These are phyloP conservation scores for Sycobia sp. DNA, from an alignment of 1,140 invertebrate genomes.

Conservation along the genomic window DNA sequence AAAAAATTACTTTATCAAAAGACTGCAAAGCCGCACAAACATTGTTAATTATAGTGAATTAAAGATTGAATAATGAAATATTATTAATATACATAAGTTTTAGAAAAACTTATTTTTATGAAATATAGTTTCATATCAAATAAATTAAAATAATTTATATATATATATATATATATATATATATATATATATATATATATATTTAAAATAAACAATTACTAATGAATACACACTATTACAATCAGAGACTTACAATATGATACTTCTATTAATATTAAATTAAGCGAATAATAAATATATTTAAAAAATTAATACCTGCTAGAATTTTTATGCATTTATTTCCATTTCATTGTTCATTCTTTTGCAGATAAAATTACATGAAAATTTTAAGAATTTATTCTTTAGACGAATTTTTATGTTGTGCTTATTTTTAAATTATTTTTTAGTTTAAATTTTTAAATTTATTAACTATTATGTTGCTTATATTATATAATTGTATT, in stretches of 20 bases:
- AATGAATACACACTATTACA: background rate
- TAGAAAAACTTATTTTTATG: too few species aligned
- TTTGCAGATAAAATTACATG: background rate
- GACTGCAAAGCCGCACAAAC: slow-evolving; percentile 22
- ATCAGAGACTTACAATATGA: slow-evolving; percentile 4
- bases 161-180: too few species aligned
- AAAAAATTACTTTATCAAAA: background rate
- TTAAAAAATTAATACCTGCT: slow-evolving; percentile 3
- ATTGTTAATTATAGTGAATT: background rate
- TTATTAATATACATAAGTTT: too few species aligned
- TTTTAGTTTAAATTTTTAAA: background rate
- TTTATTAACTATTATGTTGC: background rate
- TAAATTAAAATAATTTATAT: too few species aligned
- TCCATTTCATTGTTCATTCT: slow-evolving; percentile 11
- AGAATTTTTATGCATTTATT: too few species aligned
- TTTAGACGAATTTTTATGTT: too few species aligned
- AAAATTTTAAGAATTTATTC: too few species aligned
- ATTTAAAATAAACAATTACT: background rate
- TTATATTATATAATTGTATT: slow-evolving; percentile 8
- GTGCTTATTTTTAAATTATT: background rate
- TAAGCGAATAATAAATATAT: background rate
- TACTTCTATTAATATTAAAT: slow-evolving; percentile 1
- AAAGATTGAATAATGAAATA: slow-evolving; percentile 23
- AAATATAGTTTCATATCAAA: too few species aligned
- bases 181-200: too few species aligned